Base-by-base conservation (phyloP, 1,140 invertebrate genomes). In the Brachystomella parvula region DNA sequence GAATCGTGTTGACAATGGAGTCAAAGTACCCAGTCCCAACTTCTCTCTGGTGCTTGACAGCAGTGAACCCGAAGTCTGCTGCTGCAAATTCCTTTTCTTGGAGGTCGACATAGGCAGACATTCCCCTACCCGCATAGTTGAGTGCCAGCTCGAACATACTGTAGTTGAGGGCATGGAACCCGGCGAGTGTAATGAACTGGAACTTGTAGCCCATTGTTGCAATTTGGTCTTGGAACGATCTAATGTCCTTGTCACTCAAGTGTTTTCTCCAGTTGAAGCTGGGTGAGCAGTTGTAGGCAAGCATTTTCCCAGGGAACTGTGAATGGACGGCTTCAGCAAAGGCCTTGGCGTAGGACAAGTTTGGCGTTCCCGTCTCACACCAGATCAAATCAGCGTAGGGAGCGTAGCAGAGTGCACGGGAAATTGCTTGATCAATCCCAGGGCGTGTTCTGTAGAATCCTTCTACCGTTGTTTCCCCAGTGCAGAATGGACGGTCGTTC, bases 21-120 rank as follows among this genome's bases (percentile, higher is more conserved):
- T 78, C 77, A 64, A 78, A 78, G 63, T 78, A 78, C 12, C 78
- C 77, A 29, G 77, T 79, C 32, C 77, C 77, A 28, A 78, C 77
- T 72, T 78, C 77, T 17, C 78, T 70, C 64, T 78, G 77, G 71
- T 78, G 77, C 62, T 78, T 78, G n/a, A 79, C 77, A 6, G 78
- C 78, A 2, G 77, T 78, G 65, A 78, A 78, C 31, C 78, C 76
- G 19, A 60, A 62, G 29, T 75, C 70, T 47, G 74, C 76, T 53
- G 75, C 73, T 17, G 70, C 76, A 57, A 78, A 78, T 68, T 78
- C 77, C 28, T 72, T 69, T 64, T 78, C 67, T 65, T 78, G 77
- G 21, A 78, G 67, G 60, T 77, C 75, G 47, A 77, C 78, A 65
- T 77, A 78, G 28, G 78, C 77, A 33, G 72, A 62, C 78, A 78